Percentiles rank a stretch among this genome's conserved stretches.
Evolutionary conservation across 1,140 invertebrate species (phyloP).

Genomic region (Papilio helenus): DNA sequence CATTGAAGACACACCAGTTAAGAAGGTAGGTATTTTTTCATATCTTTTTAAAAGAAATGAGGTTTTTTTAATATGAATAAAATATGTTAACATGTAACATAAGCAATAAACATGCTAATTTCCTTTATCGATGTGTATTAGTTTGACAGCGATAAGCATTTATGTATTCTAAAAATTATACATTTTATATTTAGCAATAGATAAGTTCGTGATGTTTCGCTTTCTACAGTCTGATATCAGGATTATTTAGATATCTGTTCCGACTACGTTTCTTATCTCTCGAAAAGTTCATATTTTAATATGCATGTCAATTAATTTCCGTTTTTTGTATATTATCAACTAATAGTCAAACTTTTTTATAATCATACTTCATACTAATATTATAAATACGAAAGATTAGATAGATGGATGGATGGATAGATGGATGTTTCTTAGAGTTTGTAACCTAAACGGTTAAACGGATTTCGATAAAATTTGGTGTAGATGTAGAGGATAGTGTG

Average conservation of each 20-base stretch:
- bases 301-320: not conserved
- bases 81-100: not conserved
- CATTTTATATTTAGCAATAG: not conserved
- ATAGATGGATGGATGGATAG: too few species aligned
- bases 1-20: slow-evolving; percentile 64
- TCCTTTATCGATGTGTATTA: not conserved
- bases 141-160: not conserved
- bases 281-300: not conserved
- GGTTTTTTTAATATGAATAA: not conserved
- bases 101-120: not conserved
- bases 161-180: not conserved
- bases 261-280: not conserved
- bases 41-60: not conserved
- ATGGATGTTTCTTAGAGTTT: too few species aligned
- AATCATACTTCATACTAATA: too few species aligned
- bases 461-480: too few species aligned
- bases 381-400: too few species aligned
- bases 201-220: not conserved
- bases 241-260: not conserved
- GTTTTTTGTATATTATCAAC: too few species aligned
- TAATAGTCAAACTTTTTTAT: too few species aligned
- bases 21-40: slow-evolving; percentile 59
- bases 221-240: not conserved
- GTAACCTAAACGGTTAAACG: too few species aligned
- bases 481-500: too few species aligned